These are phyloP conservation scores for Dasypus novemcinctus DNA, from an alignment of 2,113 vertebrate species.

Conservation along the genomic window DNA sequence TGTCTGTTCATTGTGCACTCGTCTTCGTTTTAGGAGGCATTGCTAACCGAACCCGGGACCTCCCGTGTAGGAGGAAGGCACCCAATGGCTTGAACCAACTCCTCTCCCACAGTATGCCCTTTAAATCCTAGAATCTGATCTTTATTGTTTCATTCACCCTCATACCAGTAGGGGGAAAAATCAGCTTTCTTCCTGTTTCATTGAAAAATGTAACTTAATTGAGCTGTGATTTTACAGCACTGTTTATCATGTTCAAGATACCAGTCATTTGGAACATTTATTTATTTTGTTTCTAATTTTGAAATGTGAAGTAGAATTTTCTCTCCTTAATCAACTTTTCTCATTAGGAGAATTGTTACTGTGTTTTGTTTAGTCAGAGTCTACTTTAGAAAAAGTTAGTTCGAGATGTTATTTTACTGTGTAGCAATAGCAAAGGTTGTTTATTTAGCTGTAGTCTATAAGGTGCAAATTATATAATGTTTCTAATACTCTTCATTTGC, in stretches of 20 bases:
- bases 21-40: no score
- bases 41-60: no score
- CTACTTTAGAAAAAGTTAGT: conserved; percentile 19
- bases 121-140: not conserved
- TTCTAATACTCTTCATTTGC: not conserved
- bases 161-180: not conserved
- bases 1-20: no score
- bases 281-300: conserved; percentile 47
- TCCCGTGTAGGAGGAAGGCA: no score
- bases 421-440: not conserved
- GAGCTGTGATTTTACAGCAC: not conserved
- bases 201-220: conserved; percentile 40
- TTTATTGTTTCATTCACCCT: not conserved
- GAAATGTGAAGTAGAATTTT: conserved; percentile 23
- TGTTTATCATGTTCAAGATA: not conserved
- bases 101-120: not conserved
- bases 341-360: conserved; percentile 27
- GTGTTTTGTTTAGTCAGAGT: conserved; percentile 17
- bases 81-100: no score
- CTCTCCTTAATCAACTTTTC: conserved; percentile 10
- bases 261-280: not conserved
- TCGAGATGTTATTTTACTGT: not conserved
- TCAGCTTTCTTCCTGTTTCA: not conserved
- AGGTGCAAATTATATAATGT: not conserved
- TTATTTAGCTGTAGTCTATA: not conserved